phyloP scores from a whole-genome alignment of 2,797 vertebrate genomes.

The Carapus acus region DNA sequence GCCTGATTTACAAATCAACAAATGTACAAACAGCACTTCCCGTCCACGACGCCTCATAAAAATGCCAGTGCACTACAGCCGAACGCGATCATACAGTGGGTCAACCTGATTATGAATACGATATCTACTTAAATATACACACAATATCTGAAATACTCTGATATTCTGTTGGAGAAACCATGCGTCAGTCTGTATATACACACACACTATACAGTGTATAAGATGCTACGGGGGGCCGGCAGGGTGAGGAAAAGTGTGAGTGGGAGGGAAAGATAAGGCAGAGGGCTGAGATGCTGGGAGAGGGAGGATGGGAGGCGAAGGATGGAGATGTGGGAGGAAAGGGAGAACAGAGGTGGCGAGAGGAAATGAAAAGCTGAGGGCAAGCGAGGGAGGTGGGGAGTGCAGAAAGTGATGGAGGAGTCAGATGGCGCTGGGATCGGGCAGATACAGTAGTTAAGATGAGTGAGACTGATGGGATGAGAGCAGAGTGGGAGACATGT shows the following conservation, averaged over 20 bases:
- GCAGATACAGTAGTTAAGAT: too few species aligned
- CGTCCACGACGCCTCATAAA: constrained; percentile 17
- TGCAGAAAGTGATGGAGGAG: not conserved
- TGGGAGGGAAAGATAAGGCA: constrained; percentile 1
- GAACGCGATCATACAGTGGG: constrained; percentile 42
- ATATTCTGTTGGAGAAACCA: constrained; percentile 65
- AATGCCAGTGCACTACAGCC: constrained; percentile 36
- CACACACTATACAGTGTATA: constrained; percentile 60
- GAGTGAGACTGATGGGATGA: not conserved
- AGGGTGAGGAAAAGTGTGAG: constrained; percentile 1
- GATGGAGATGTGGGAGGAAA: constrained; percentile 1
- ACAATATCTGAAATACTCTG: constrained; percentile 60
- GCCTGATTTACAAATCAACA: constrained; percentile 32
- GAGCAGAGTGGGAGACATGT: not conserved
- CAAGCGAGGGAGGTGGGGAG: not conserved
- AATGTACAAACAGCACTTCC: constrained; percentile 26
- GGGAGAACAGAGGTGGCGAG: not conserved
- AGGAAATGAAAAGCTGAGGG: not conserved
- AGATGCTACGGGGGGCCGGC: constrained; percentile 24
- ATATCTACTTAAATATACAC: constrained; percentile 50
- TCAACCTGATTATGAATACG: constrained; percentile 43
- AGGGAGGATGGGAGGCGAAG: constrained; percentile 8
- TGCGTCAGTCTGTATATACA: constrained; percentile 70
- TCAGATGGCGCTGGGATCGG: not conserved
- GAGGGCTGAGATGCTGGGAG: too few species aligned